Conservation (phyloP, 1,140 invertebrate species). For the Pygmarrhopalites habei region DNA sequence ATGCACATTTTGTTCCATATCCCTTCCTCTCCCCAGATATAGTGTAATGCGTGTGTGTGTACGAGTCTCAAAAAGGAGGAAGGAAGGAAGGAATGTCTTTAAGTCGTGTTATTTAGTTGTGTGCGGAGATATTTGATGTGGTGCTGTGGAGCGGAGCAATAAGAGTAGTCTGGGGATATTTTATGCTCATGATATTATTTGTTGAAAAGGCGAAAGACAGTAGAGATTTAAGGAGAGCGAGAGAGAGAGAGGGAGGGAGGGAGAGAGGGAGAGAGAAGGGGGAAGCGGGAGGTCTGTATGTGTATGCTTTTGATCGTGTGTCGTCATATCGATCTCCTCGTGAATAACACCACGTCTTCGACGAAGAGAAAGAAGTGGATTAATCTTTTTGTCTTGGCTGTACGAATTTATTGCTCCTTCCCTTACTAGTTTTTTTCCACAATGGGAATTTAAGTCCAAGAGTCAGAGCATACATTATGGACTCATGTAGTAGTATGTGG, state of each 20-base stretch:
- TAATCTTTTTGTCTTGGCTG: constrained; percentile 28
- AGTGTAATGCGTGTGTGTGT: background rate
- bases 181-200: constrained; percentile 31
- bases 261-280: too few species aligned
- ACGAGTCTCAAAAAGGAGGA: background rate
- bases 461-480: constrained; percentile 16
- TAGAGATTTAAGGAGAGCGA: constrained; percentile 29
- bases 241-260: too few species aligned
- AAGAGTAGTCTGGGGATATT: constrained; percentile 21
- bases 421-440: constrained; percentile 26
- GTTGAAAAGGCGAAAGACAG: constrained; percentile 30
- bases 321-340: constrained; percentile 26
- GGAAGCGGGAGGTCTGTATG: too few species aligned
- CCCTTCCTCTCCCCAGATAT: too few species aligned
- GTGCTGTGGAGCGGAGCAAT: constrained; percentile 9
- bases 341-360: constrained; percentile 30
- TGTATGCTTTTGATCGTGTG: constrained; percentile 27
- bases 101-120: background rate
- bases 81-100: background rate
- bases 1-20: too few species aligned
- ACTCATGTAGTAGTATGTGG: constrained; percentile 12
- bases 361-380: constrained; percentile 28
- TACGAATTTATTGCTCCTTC: constrained; percentile 30
- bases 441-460: constrained; percentile 26
- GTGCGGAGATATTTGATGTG: constrained; percentile 3